A percentile compares a stretch with the other conserved stretches of the same genome.
Conservation (phyloP, 2,797 vertebrate species). For the Margarornis squamiger region DNA sequence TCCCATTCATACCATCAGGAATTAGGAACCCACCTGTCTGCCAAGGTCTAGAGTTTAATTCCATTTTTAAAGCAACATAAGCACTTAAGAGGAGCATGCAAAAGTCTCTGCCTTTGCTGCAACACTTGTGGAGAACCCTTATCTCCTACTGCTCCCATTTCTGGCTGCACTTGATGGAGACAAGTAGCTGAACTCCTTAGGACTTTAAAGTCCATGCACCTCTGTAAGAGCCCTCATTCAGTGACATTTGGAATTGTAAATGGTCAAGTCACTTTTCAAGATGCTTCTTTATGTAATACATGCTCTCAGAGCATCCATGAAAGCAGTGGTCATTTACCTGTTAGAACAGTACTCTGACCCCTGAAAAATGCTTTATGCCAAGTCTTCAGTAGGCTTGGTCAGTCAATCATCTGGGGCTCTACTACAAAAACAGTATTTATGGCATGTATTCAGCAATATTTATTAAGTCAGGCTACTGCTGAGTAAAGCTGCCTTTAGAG, state of each 20-base stretch:
- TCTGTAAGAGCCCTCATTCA: not conserved
- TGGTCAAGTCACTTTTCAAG: not conserved
- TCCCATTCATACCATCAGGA: not conserved
- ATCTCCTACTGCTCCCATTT: not conserved
- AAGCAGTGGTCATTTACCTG: not conserved
- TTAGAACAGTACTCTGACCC: not conserved
- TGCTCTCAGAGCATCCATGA: not conserved
- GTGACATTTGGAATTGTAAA: not conserved
- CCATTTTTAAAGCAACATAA: not conserved
- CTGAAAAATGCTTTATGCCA: not conserved
- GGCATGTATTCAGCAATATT: not conserved
- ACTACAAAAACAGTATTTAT: not conserved
- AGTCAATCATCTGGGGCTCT: not conserved
- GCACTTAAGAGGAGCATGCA: not conserved
- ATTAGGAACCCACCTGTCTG: not conserved
- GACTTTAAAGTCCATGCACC: rapidly evolving
- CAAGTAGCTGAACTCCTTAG: not conserved
- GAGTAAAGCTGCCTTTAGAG: not conserved
- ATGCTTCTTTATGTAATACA: not conserved
- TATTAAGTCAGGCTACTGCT: not conserved
- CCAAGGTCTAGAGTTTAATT: not conserved
- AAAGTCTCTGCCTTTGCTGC: not conserved
- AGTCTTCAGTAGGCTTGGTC: not conserved
- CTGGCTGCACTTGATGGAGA: not conserved
- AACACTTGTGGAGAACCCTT: not conserved